A percentile compares a stretch with the other conserved stretches of the same genome.
phyloP scores from a whole-genome alignment of 2,888 invertebrate species.

The Polymixis lichenea region DNA sequence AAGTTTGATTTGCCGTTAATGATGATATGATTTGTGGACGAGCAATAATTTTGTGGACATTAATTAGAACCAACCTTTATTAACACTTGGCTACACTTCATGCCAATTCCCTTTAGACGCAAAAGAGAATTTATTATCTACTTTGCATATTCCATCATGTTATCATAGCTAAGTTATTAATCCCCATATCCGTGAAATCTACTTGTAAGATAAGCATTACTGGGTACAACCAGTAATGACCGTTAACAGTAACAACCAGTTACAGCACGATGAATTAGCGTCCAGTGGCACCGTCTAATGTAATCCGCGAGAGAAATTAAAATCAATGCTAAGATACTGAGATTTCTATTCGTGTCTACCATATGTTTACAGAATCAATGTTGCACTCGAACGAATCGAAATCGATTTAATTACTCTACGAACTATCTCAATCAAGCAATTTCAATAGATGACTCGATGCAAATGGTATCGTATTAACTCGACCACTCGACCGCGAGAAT shows the following conservation, averaged over 20 bases:
- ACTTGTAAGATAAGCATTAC: slow-evolving; percentile 17
- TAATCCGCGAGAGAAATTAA: slow-evolving; percentile 44
- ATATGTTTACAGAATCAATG: slow-evolving; percentile 56
- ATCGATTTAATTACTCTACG: slow-evolving; percentile 74
- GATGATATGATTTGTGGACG: neutral
- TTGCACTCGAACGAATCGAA: slow-evolving; percentile 57
- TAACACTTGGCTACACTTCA: neutral
- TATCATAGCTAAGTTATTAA: slow-evolving; percentile 16
- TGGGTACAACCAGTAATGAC: slow-evolving; percentile 22
- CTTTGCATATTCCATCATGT: slow-evolving; percentile 22
- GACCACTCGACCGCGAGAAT: slow-evolving; percentile 71
- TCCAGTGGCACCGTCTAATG: slow-evolving; percentile 17
- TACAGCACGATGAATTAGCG: slow-evolving; percentile 31
- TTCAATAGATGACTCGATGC: slow-evolving; percentile 70
- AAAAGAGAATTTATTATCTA: slow-evolving; percentile 21
- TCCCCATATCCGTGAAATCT: slow-evolving; percentile 8
- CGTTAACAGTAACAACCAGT: slow-evolving; percentile 23
- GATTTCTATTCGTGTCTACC: slow-evolving; percentile 51
- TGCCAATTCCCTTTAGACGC: neutral
- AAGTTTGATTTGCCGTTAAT: no score
- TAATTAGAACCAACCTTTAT: neutral
- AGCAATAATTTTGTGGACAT: neutral
- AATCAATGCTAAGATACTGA: slow-evolving; percentile 43
- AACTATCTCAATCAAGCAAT: slow-evolving; percentile 74
- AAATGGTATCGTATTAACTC: slow-evolving; percentile 74